Evolutionary conservation across 2,888 invertebrate genomes (phyloP).

Genomic region (Drosophila differens): DNA sequence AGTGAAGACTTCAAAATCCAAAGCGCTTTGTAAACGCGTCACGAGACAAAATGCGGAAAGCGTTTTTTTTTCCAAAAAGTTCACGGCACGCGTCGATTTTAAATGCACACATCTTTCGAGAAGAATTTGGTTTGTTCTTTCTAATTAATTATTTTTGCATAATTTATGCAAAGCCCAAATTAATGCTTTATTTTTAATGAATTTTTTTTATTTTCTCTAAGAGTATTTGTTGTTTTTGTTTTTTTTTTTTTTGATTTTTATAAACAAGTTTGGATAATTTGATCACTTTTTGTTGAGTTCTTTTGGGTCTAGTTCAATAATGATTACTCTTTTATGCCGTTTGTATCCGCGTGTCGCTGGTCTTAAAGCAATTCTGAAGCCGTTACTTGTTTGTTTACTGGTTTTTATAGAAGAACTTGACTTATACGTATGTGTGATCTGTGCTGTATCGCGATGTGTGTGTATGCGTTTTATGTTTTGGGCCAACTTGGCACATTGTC

Average conservation of each 20-base stretch:
- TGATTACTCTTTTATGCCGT: slow-evolving; percentile 39
- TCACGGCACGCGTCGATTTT: slow-evolving; percentile 63
- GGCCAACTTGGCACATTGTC: slow-evolving; percentile 44
- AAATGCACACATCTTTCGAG: slow-evolving; percentile 23
- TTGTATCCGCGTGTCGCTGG: slow-evolving; percentile 74
- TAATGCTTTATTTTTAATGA: slow-evolving; percentile 12
- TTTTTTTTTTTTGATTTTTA: slow-evolving; percentile 15
- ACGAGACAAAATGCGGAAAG: slow-evolving; percentile 69
- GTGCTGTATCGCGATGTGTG: not conserved
- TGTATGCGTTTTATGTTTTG: slow-evolving; percentile 29
- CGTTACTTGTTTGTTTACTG: slow-evolving; percentile 74
- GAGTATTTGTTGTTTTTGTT: slow-evolving; percentile 17
- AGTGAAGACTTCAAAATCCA: slow-evolving; percentile 15
- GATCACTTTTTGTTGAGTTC: slow-evolving; percentile 49
- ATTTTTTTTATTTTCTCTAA: slow-evolving; percentile 24
- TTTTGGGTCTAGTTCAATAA: slow-evolving; percentile 45
- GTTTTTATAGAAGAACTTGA: slow-evolving; percentile 78
- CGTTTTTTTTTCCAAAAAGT: slow-evolving; percentile 11
- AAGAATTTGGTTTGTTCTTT: slow-evolving; percentile 46
- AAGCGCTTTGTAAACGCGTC: slow-evolving; percentile 54
- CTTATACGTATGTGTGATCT: slow-evolving; percentile 11
- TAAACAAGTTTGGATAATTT: slow-evolving; percentile 65
- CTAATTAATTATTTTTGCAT: slow-evolving; percentile 48
- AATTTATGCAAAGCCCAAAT: slow-evolving; percentile 50
- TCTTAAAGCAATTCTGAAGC: slow-evolving; percentile 71